Evolutionary conservation across 2,888 invertebrate genomes (phyloP), one percentile per base, ranked within the genome.

Genomic region (Rhogogaster chlorosoma): DNA sequence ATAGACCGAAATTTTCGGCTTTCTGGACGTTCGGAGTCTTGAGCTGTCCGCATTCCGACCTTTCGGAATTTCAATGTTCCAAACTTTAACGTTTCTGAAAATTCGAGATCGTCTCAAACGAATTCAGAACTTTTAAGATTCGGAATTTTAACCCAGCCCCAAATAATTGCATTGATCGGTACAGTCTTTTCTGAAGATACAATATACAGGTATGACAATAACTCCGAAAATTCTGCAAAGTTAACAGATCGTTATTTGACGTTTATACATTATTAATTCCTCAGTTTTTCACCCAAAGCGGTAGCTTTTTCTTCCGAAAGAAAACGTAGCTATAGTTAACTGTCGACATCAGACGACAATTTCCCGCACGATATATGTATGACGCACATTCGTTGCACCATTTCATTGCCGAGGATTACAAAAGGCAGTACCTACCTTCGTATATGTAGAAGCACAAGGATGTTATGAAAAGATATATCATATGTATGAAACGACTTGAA

Each of bases 291-390:
- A 77, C 77, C 29, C 29, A 42, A 7, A 75, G 6, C 32, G n/a
- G 36, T 2, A 2, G 15, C 9, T 53, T 53, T 45, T 45, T 15
- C 38, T 75, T 75, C 53, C 1, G 77, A 77, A 77, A 77, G 49
- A 53, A 32, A 15, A 49, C 49, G 26, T 26, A 77, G 32, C 18
- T n/a, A n/a, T n/a, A 45, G 38, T 15, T 26, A 61, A 61, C 12
- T n/a, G 32, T 53, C 29, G 18, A 26, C 29, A 57, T 38, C 9
- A 4, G 7, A 29, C 32, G 29, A 26, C 36, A 26, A 57, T 78
- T 78, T 61, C 61, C 38, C 26, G 77, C 7, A 53, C 32, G n/a
- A 78, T 78, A 45, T 36, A 36, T n/a, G n/a, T 45, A 78, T 10
- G 49, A 15, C 7, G 26, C 9, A 77, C 29, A 53, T 53, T 29